Evolutionary conservation across 2,797 vertebrate genomes (phyloP), one percentile per base, ranked within the genome.

Genomic region (Gallinago nigripennis): DNA sequence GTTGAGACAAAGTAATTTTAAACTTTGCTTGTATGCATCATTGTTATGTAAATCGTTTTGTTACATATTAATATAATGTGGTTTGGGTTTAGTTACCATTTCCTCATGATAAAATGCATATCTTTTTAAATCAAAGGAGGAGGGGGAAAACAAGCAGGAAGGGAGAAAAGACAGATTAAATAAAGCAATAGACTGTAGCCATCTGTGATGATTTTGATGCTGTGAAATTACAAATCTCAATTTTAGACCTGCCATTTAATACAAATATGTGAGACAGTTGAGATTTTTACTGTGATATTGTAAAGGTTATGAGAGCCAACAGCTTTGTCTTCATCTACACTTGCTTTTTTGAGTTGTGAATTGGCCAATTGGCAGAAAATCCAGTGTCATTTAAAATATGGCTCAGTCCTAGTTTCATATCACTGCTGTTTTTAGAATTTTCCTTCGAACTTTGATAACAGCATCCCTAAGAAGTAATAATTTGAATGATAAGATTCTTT

Each of bases 391-490:
- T 97, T 96, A 94, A 97, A 96, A 94, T 95, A 64, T 45, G 84
- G 78, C 96, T 97, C 70, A 95, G 84, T 91, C 90, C 68, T 71
- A 75, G 57, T 94, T 96, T 94, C 64, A 65, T 92, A 79, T 93
- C 86, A 53, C 70, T 96, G 93, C 90, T 76, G 94, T 72, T 96
- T 97, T 95, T 96, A 96, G 95, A 94, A 92, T 87, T 89, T 97
- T 96, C 86, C 66, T 71, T 96, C 72, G 0, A 91, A 93, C 93
- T 98, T 98, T 97, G 97, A 97, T 96, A 98, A 84, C 76, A 90
- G 28, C 82, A 91, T 97, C 94, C 84, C 92, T 97, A 97, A 97
- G 95, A 97, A 97, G 95, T 90, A 97, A 87, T 97, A 92, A 96
- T 96, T 92, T 89, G 82, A 93, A 91, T 95, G 94, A 92, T 87